Conservation (phyloP, 2,797 vertebrate species). For the Allobates femoralis region DNA sequence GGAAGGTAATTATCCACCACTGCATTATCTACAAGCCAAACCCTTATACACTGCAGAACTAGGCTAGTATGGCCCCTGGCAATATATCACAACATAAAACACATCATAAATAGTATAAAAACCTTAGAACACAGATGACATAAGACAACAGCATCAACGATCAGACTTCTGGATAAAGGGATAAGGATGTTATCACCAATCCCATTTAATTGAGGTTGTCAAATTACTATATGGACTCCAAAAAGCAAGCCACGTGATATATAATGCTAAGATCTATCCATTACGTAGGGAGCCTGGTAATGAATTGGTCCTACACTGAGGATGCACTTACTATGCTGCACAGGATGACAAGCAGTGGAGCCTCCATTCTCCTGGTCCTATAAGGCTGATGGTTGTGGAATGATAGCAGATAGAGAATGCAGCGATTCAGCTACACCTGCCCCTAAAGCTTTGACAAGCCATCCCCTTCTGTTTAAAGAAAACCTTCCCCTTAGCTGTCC, state of each 20-base stretch:
- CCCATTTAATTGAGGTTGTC: neutral
- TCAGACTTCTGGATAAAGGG: neutral
- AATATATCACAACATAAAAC: conserved; percentile 4
- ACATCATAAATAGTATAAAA: neutral
- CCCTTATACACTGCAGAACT: conserved; percentile 50
- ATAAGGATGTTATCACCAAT: neutral
- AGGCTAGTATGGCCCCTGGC: conserved; percentile 18
- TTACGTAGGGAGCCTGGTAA: neutral
- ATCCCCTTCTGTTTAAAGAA: conserved; percentile 51
- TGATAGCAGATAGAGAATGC: conserved; percentile 56
- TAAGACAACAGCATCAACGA: neutral
- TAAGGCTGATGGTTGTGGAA: conserved; percentile 44
- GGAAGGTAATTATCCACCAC: conserved; percentile 55
- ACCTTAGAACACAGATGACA: neutral
- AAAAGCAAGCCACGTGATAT: neutral
- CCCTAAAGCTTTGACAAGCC: conserved; percentile 55
- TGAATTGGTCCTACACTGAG: neutral
- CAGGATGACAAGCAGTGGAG: conserved; percentile 48
- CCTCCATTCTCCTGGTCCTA: conserved; percentile 53
- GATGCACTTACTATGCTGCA: conserved; percentile 51
- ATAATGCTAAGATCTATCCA: neutral
- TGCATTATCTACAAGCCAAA: conserved; percentile 60
- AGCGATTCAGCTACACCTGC: conserved; percentile 59
- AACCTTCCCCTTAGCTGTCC: conserved; percentile 52
- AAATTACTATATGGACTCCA: neutral